A percentile compares a stretch with the other conserved stretches of the same genome.
phyloP scores from a whole-genome alignment of 2,113 vertebrate genomes.

The Plectropomus leopardus region DNA sequence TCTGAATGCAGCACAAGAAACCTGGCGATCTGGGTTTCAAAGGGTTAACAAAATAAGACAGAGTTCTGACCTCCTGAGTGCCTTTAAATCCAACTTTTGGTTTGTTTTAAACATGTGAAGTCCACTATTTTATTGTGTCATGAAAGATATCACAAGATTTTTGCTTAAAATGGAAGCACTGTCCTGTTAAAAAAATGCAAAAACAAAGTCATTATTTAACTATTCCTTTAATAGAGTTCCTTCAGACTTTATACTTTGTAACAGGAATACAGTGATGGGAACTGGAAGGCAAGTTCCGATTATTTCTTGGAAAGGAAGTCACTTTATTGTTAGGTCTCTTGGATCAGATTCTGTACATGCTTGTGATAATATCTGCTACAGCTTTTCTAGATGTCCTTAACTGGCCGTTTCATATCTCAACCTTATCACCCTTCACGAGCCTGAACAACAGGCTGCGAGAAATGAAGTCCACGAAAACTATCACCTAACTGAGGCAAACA shows the following conservation, averaged over 20 bases:
- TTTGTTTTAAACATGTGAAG: constrained; percentile 9
- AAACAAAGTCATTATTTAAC: background rate
- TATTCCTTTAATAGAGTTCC: constrained; percentile 39
- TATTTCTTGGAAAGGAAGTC: constrained; percentile 70
- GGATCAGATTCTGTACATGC: constrained; percentile 55
- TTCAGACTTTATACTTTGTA: constrained; percentile 32
- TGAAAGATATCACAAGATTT: background rate
- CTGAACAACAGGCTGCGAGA: constrained; percentile 55
- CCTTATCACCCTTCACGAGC: constrained; percentile 55
- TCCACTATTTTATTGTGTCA: background rate
- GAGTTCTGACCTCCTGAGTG: background rate
- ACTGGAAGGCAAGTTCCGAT: constrained; percentile 57
- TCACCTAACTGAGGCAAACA: constrained; percentile 7
- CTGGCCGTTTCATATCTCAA: constrained; percentile 59
- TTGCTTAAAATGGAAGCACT: background rate
- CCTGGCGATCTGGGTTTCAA: too few species aligned
- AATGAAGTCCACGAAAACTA: background rate
- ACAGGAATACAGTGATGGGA: constrained; percentile 51
- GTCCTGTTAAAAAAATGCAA: background rate
- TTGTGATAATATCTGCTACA: constrained; percentile 61
- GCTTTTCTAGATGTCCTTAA: constrained; percentile 65
- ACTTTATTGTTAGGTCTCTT: constrained; percentile 69
- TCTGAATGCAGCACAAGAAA: too few species aligned
- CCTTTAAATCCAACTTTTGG: background rate
- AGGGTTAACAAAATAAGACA: constrained; percentile 1